Base-by-base conservation (phyloP, 2,888 invertebrate species). In the Mesopsocus fuscifrons region DNA sequence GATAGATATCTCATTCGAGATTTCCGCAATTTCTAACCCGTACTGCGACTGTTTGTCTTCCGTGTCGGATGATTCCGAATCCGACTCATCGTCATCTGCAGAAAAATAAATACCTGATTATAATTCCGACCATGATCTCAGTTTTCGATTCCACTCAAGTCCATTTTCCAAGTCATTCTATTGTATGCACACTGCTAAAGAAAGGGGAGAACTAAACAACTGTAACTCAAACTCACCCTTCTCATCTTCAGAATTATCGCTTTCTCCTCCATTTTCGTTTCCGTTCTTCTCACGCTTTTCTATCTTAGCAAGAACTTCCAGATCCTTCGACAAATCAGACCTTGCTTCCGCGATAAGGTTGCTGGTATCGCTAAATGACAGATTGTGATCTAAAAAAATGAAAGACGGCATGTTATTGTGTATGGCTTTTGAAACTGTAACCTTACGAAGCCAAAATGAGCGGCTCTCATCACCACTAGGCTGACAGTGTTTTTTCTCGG, bases 1-100 rank as follows among this genome's bases (percentile, higher is more conserved):
- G 44, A 92, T 82, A 56, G 85, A 85, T 50, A 97, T 95, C 60
- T 95, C 91, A 38, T 83, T 83, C 44, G 88, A 91, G 13, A 97
- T 64, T 8, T 83, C 81, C 11, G 88, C 83, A 46, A 97, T 64
- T 57, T 92, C 87, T 22, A 82, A 81, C 50, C 83, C 71, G 47
- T 77, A 71, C 31, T 49, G 47, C 17, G 46, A 44, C 41, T 48
- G 48, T 41, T 48, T 49, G 33, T 50, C 52, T 22, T 52, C 54
- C 26, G 38, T 23, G n/a, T 45, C 46, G 2, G 23, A 18, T 5
- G 51, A 49, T 15, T 74, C 72, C 34, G 65, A 68, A 46, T 67
- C 65, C 44, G 67, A 66, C 42, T 62, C 62, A 35, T 60, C 61
- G 44, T 63, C 61, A 49, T 59, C 63, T 59, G 47, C 56, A 52